phyloP scores from a whole-genome alignment of 2,113 vertebrate species.

The Nothoprocta pentlandii region DNA sequence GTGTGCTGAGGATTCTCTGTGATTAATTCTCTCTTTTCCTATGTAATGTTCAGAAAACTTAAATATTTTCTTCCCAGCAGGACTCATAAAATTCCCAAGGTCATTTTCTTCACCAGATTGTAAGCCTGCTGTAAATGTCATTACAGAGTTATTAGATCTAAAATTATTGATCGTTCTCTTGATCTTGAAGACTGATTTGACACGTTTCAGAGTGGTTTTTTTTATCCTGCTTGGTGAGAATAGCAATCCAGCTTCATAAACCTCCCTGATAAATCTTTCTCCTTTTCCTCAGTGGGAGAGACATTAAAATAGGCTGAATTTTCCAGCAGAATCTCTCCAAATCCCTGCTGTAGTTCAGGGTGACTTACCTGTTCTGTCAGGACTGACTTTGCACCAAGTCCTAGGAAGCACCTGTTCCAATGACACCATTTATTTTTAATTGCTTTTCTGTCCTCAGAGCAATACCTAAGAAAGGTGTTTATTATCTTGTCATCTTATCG shows the following conservation, averaged over 20 bases:
- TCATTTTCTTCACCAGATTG: not conserved
- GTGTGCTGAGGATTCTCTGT: not conserved
- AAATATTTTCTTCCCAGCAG: not conserved
- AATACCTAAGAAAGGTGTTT: not conserved
- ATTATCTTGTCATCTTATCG: not conserved
- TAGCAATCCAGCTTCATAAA: not conserved
- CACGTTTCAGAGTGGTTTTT: not conserved
- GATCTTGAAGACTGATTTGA: not conserved
- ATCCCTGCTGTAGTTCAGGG: not conserved
- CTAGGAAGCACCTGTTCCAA: not conserved
- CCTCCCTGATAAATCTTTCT: not conserved
- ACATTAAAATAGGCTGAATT: not conserved
- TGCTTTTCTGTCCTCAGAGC: not conserved
- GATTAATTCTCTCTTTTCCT: not conserved
- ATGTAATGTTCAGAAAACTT: not conserved
- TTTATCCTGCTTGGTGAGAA: not conserved
- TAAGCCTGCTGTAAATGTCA: not conserved
- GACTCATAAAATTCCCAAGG: not conserved
- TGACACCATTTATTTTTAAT: slow-evolving; percentile 38
- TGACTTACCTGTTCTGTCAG: not conserved
- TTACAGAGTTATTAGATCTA: not conserved
- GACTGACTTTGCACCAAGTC: not conserved
- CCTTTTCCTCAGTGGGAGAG: not conserved
- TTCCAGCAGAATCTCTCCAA: not conserved
- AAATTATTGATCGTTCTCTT: not conserved